These are phyloP conservation scores for Elaphurus davidianus DNA, from an alignment of 2,113 vertebrate species.

Conservation along the genomic window DNA sequence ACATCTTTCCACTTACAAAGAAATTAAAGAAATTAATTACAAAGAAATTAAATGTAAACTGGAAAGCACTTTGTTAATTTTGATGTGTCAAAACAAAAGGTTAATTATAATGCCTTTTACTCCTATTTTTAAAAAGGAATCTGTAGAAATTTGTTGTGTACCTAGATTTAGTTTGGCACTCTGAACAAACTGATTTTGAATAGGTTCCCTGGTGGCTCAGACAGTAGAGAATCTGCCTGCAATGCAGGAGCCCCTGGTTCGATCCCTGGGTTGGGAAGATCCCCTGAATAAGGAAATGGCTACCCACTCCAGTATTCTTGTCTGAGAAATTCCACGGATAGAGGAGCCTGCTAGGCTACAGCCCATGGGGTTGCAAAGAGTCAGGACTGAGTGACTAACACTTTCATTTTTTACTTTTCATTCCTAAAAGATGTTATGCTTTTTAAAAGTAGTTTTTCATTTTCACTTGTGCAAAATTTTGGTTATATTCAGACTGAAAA, in stretches of 20 bases:
- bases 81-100: conserved; percentile 19
- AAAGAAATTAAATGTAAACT: not conserved
- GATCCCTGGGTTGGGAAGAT: not conserved
- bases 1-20: not conserved
- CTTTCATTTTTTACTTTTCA: not conserved
- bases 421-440: conserved; percentile 31
- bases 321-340: not conserved
- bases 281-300: not conserved
- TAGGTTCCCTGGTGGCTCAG: not conserved
- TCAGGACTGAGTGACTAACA: not conserved
- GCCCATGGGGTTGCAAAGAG: not conserved
- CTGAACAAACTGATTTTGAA: not conserved
- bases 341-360: not conserved
- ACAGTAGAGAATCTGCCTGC: not conserved
- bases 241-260: not conserved
- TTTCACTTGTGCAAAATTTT: not conserved
- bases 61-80: conserved; percentile 19
- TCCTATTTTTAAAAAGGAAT: conserved; percentile 23
- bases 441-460: conserved; percentile 6
- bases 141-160: not conserved
- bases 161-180: conserved; percentile 8
- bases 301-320: not conserved
- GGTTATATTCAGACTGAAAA: not conserved
- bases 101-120: conserved; percentile 43
- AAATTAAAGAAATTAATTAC: not conserved